Evolutionary conservation across 2,888 invertebrate genomes (phyloP).

Genomic region (Tenthredo distinguenda): DNA sequence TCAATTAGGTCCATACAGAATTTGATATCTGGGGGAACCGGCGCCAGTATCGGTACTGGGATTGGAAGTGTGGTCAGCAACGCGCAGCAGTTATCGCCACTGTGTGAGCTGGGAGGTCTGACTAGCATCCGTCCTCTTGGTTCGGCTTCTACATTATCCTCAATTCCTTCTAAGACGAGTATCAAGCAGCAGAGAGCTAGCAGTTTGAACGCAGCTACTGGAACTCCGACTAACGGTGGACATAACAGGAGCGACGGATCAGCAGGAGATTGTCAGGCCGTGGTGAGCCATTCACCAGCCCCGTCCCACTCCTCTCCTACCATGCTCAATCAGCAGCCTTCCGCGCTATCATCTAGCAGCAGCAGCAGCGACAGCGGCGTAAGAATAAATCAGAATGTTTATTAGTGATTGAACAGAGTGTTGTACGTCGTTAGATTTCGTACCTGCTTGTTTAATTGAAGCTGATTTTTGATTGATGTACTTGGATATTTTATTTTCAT

Average conservation of each 20-base stretch:
- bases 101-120: conserved; percentile 67
- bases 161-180: conserved; percentile 67
- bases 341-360: conserved; percentile 70
- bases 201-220: conserved; percentile 57
- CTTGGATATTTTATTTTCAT: conserved; percentile 4
- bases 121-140: conserved; percentile 64
- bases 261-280: conserved; percentile 63
- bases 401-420: not conserved
- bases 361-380: conserved; percentile 78
- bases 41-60: not conserved
- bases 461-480: not conserved
- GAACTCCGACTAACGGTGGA: conserved; percentile 55
- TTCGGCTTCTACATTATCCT: conserved; percentile 68
- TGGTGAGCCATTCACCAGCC: conserved; percentile 62
- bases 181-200: conserved; percentile 63
- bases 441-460: conserved; percentile 19
- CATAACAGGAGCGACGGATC: conserved; percentile 62
- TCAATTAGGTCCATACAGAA: conserved; percentile 62
- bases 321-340: conserved; percentile 72
- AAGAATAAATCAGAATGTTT: conserved; percentile 57
- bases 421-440: conserved; percentile 35
- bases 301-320: conserved; percentile 69
- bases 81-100: conserved; percentile 64
- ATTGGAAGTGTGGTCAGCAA: conserved; percentile 54
- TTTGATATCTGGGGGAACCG: conserved; percentile 57